Evolutionary conservation across 2,113 vertebrate genomes (phyloP).

Genomic region (Rhinopomastus cyanomelas): DNA sequence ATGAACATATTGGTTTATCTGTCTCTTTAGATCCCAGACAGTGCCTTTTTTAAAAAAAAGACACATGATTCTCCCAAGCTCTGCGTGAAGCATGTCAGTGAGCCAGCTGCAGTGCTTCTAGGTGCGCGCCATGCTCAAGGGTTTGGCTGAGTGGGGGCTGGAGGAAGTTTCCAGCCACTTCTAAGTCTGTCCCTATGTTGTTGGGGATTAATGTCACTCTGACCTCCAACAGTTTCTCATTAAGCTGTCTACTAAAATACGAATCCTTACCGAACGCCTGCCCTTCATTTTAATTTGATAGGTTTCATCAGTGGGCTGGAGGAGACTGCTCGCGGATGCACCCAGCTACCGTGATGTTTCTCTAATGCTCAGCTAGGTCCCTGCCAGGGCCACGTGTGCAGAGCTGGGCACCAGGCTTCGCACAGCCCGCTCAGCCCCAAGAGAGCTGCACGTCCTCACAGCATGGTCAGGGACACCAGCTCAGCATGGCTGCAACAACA

Average conservation of each 20-base stretch:
- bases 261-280: not conserved
- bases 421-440: accelerated
- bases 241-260: constrained; percentile 16
- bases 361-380: not conserved
- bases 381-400: not conserved
- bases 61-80: not conserved
- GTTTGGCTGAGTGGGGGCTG: not conserved
- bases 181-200: not conserved
- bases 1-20: constrained; percentile 31
- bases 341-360: not conserved
- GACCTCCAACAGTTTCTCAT: constrained; percentile 47
- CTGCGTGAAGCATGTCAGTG: not conserved
- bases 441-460: not conserved
- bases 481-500: not conserved
- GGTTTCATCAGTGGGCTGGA: not conserved
- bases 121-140: not conserved
- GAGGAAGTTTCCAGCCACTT: constrained; percentile 23
- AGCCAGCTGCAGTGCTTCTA: constrained; percentile 1
- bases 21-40: constrained; percentile 40
- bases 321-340: not conserved
- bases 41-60: not conserved
- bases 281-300: not conserved
- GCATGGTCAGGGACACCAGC: not conserved
- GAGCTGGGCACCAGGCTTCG: not conserved
- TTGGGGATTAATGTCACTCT: constrained; percentile 7